Evolutionary conservation across 37 sponge, comb jelly and placozoan species (phyloP).

Genomic region (Halichondria panicea): DNA sequence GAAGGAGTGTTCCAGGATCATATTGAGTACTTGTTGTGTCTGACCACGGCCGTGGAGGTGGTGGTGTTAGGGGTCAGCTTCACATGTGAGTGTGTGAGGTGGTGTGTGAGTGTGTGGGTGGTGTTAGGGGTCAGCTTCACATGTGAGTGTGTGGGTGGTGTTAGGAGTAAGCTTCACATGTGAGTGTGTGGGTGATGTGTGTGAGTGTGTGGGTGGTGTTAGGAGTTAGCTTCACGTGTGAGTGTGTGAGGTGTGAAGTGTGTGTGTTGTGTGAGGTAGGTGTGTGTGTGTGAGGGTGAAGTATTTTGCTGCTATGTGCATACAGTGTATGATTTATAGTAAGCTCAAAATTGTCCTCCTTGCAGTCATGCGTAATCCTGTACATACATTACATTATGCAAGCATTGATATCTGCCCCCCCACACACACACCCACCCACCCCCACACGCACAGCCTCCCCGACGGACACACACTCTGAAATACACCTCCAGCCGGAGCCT

Average conservation of each 20-base stretch:
- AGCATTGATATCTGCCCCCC: neutral
- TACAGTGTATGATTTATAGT: too few species aligned
- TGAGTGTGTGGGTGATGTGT: slow-evolving; percentile 9
- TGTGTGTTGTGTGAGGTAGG: neutral
- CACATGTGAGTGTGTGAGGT: slow-evolving; percentile 31
- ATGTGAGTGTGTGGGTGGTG: neutral
- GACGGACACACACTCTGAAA: slow-evolving; percentile 65
- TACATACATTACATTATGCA: too few species aligned
- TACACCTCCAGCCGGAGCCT: slow-evolving; percentile 96
- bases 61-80: slow-evolving; percentile 94
- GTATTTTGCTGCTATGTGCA: too few species aligned
- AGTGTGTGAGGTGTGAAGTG: too few species aligned
- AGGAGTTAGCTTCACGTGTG: too few species aligned
- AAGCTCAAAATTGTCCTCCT: neutral
- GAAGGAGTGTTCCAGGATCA: slow-evolving; percentile 91
- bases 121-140: neutral
- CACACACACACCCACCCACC: neutral
- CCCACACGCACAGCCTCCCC: slow-evolving; percentile 16
- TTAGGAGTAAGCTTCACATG: neutral
- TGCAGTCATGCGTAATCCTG: too few species aligned
- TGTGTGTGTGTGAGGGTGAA: slow-evolving; percentile 26
- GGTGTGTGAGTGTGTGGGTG: neutral
- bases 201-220: too few species aligned
- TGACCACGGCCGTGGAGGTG: slow-evolving; percentile 90
- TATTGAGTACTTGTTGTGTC: slow-evolving; percentile 83